phyloP scores from a whole-genome alignment of 2,888 invertebrate genomes.

The Lepidochitona cinerea region DNA sequence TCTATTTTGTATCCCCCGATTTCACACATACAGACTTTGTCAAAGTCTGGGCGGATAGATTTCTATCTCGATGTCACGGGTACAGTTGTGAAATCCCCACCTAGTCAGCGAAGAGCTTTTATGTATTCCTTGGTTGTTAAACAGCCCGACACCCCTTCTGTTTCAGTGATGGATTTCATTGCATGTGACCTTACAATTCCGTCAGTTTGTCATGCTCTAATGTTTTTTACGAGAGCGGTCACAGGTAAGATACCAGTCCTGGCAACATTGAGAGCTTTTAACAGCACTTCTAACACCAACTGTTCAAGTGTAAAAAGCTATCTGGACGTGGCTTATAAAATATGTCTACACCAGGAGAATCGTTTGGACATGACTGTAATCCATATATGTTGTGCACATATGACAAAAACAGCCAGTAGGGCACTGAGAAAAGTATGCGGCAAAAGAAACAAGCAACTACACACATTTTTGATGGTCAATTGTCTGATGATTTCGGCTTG shows the following conservation, averaged over 20 bases:
- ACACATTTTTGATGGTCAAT: not conserved
- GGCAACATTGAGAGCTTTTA: not conserved
- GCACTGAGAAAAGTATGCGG: not conserved
- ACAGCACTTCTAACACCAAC: not conserved
- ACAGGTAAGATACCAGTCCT: not conserved
- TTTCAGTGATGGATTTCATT: not conserved
- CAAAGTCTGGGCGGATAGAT: not conserved
- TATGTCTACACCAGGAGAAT: not conserved
- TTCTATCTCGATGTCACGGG: constrained; percentile 5
- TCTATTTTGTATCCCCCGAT: not conserved
- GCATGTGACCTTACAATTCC: constrained; percentile 4
- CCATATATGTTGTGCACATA: constrained; percentile 1
- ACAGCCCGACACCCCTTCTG: not conserved
- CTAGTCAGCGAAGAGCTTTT: not conserved
- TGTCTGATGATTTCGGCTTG: too few relatives aligned
- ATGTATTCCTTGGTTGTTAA: not conserved
- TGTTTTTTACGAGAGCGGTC: not conserved
- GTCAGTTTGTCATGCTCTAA: not conserved
- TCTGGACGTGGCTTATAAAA: not conserved
- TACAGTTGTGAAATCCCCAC: not conserved
- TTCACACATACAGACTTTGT: not conserved
- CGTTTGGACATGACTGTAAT: not conserved
- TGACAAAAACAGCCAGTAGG: not conserved
- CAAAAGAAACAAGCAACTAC: not conserved
- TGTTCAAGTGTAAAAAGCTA: not conserved